phyloP scores from a whole-genome alignment of 2,888 invertebrate species.

The Rotaria macrura region DNA sequence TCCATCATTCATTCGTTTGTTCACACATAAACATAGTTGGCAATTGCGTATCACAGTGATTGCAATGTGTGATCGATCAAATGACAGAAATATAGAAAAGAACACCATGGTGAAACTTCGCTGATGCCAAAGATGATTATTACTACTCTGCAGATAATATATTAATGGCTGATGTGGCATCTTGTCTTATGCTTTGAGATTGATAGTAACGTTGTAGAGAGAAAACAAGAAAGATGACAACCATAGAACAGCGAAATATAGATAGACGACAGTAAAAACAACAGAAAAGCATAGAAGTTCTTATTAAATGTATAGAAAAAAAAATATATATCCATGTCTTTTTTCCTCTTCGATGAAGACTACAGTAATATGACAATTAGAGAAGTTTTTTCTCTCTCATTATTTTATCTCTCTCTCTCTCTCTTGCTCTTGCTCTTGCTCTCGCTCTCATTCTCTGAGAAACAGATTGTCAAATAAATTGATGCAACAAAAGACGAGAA shows the following conservation, averaged over 20 bases:
- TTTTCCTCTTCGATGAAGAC: background rate
- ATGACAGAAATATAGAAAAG: background rate
- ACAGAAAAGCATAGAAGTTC: background rate
- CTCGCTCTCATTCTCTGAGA: too few species aligned
- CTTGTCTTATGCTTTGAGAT: background rate
- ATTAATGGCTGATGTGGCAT: background rate
- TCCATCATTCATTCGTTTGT: background rate
- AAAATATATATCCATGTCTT: background rate
- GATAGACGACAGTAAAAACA: constrained; percentile 2
- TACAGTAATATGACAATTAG: background rate
- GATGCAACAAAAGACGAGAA: background rate
- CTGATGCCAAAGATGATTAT: background rate
- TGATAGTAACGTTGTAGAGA: background rate
- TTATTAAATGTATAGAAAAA: background rate
- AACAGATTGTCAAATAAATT: background rate
- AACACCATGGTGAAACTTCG: background rate
- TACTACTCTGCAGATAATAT: background rate
- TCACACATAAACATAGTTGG: background rate
- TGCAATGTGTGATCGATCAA: background rate
- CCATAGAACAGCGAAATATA: background rate
- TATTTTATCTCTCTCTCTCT: background rate
- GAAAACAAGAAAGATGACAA: background rate
- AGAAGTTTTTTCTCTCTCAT: background rate
- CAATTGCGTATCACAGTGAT: background rate
- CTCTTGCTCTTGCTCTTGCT: too few species aligned